Base-by-base conservation (phyloP, 2,888 invertebrate genomes). In the Drosophila cognata region DNA sequence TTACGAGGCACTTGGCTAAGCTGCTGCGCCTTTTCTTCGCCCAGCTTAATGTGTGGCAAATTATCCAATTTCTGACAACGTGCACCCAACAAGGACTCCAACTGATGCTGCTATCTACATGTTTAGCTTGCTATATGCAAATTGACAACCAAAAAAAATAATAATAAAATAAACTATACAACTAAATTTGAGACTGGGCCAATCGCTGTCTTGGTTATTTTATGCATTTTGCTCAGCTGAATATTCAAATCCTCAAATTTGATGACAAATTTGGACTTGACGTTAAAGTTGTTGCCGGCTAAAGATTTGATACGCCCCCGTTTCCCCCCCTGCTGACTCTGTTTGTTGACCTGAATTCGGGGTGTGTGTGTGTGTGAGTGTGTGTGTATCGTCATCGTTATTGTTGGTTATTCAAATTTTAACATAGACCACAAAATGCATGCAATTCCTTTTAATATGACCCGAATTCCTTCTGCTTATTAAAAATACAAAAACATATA, bases 151-250 rank as follows among this genome's bases (percentile, higher is more conserved):
- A 62, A 56, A 8, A 41, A 41, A 6, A n/a, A 13, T 2, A 1
- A 38, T 1, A 29, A 4, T 21, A 5, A 18, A 35, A 36, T 10
- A 43, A 66, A 51, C 56, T 51, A 64, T 52, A 41, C 51, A 56
- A 65, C 55, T 65, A 56, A 68, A 60, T 59, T 56, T 46, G 67
- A 46, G 38, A 65, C 64, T 73, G 59, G 72, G 69, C 69, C 71
- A 81, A 65, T 58, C 55, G 67, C 25, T 71, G 61, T 88, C 87
- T 88, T 89, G 59, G 52, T 56, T 71, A 74, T 84, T 86, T 90
- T 90, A 82, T 85, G 77, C 79, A 73, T 81, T 77, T 46, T 52
- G 76, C 63, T 74, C 69, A 66, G 33, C 69, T 71, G 70, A 65
- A 66, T 76, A 84, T 77, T 68, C 41, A 80, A 75, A 61, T 68